A percentile compares a stretch with the other conserved stretches of the same genome.
Evolutionary conservation across 30 jellyfish, hydroid and myxozoan species (phyloP).

Genomic region (Phacellophora camtschatica): DNA sequence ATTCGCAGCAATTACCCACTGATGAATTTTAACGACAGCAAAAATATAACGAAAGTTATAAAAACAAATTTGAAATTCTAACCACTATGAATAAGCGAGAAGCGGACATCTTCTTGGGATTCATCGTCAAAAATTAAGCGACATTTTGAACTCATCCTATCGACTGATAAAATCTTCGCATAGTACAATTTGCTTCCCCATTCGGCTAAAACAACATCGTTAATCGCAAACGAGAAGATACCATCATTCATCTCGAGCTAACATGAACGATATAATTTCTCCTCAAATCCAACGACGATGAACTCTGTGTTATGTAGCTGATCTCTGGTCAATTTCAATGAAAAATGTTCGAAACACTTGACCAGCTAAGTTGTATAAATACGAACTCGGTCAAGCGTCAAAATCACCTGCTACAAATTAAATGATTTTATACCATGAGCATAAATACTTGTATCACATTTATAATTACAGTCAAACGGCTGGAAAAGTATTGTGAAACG

Average conservation of each 20-base stretch:
- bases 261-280: neutral
- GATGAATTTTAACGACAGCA: too few relatives aligned
- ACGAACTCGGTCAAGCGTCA: neutral
- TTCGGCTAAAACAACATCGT: slow-evolving; percentile 86
- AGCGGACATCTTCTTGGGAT: slow-evolving; percentile 64
- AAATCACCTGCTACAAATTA: slow-evolving; percentile 1
- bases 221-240: slow-evolving; percentile 13
- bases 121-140: slow-evolving; percentile 83
- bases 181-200: slow-evolving; percentile 77
- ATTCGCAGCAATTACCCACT: too few relatives aligned
- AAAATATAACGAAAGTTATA: neutral
- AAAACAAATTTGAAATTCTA: neutral
- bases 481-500: too few relatives aligned
- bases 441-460: too few relatives aligned
- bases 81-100: slow-evolving; percentile 82
- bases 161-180: slow-evolving; percentile 82
- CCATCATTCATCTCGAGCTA: neutral
- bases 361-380: neutral
- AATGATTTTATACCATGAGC: too few relatives aligned
- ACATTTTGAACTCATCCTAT: slow-evolving; percentile 36
- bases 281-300: neutral
- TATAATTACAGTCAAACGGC: too few relatives aligned
- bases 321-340: neutral
- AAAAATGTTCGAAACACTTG: neutral
- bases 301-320: too few relatives aligned